A percentile compares a stretch with the other conserved stretches of the same genome.
Evolutionary conservation across 2,113 vertebrate species (phyloP).

Genomic region (Perca schrenkii): DNA sequence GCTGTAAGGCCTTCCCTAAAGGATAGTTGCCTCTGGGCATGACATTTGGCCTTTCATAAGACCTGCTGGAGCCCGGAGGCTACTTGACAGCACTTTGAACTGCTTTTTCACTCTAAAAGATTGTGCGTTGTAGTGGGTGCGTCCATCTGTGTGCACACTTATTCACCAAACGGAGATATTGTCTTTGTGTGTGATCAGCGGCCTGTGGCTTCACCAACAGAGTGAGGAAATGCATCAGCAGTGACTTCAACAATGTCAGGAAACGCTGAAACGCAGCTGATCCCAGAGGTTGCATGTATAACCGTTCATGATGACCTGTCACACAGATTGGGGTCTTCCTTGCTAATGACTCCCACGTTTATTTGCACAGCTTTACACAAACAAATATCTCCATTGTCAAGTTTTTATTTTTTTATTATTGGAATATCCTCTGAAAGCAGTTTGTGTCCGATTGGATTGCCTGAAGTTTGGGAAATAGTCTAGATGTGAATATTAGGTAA

Average conservation of each 20-base stretch:
- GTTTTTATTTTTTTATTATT: not conserved
- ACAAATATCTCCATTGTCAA: not conserved
- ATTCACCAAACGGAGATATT: conserved; percentile 17
- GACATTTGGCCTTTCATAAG: not conserved
- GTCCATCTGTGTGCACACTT: not conserved
- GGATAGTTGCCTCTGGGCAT: conserved; percentile 12
- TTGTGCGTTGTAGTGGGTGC: not conserved
- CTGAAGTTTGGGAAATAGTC: conserved; percentile 1
- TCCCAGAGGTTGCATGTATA: conserved; percentile 34
- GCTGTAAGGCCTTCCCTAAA: not conserved
- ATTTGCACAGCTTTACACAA: conserved; percentile 12
- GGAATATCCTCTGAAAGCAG: not conserved
- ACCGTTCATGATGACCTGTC: conserved; percentile 27
- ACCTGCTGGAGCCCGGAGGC: conserved; percentile 3
- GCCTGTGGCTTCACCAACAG: conserved; percentile 34
- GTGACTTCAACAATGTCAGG: conserved; percentile 78
- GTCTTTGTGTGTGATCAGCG: conserved; percentile 30
- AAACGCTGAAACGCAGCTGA: conserved; percentile 63
- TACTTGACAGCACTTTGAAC: conserved; percentile 10
- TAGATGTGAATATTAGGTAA: conserved; percentile 2
- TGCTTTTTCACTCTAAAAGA: not conserved
- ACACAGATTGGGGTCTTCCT: not conserved
- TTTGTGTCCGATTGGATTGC: not conserved
- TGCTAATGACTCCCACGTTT: not conserved
- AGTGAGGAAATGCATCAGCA: conserved; percentile 72